phyloP scores from a whole-genome alignment of 1,140 invertebrate species.

The Drosophila nigromelanica region DNA sequence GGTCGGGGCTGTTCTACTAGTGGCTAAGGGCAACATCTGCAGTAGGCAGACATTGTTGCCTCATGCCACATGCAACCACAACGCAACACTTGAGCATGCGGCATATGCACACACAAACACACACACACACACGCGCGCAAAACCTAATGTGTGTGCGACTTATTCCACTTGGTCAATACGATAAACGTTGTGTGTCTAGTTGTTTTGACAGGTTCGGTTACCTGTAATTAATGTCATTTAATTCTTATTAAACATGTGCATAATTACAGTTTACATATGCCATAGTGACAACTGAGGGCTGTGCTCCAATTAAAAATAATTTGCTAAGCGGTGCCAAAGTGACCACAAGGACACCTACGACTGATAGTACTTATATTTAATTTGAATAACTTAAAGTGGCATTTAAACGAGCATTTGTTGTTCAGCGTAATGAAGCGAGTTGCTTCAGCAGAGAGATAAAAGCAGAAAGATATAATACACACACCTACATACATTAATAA shows the following conservation, averaged over 20 bases:
- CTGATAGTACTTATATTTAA: constrained; percentile 49
- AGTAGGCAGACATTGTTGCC: constrained; percentile 9
- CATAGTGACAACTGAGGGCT: not conserved
- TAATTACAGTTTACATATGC: constrained; percentile 34
- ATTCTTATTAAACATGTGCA: constrained; percentile 65
- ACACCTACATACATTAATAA: constrained; percentile 40
- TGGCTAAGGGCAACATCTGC: constrained; percentile 48
- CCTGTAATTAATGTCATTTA: constrained; percentile 60
- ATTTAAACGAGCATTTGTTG: constrained; percentile 27
- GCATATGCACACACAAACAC: constrained; percentile 21
- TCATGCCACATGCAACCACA: constrained; percentile 23
- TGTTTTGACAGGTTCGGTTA: constrained; percentile 4
- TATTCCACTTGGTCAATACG: constrained; percentile 27
- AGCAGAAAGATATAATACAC: not conserved
- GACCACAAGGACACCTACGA: constrained; percentile 4
- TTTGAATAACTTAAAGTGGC: constrained; percentile 41
- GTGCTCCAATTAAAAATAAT: constrained; percentile 26
- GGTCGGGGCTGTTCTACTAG: constrained; percentile 1
- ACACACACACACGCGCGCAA: constrained; percentile 19
- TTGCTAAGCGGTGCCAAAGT: constrained; percentile 13
- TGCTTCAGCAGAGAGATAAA: not conserved
- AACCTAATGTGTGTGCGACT: constrained; percentile 6
- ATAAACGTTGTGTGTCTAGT: constrained; percentile 29
- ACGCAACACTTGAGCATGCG: constrained; percentile 55
- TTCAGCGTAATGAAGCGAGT: constrained; percentile 8